Evolutionary conservation across 2,113 vertebrate genomes (phyloP), one percentile per base, ranked within the genome.

Genomic region (Prolemur simus): DNA sequence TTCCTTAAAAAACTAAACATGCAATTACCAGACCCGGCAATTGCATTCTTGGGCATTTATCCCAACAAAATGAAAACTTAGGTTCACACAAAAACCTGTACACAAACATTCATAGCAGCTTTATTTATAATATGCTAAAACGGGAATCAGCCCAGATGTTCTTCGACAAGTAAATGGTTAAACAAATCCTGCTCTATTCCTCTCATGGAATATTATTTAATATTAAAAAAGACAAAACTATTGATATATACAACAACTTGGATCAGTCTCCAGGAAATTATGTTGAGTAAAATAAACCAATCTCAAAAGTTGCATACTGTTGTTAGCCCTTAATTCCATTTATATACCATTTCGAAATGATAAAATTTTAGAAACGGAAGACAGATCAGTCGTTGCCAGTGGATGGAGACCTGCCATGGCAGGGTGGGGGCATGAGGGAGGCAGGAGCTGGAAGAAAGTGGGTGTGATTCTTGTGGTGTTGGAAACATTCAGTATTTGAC

Each of bases 1-100:
- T 39, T 78, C 80, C 71, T 88, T 82, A 68, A 80, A 80, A 85
- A 60, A 73, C 47, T 52, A 92, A 95, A 89, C 60, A 77, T 92
- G 52, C 37, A 94, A 73, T 81, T 86, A 95, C 78, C 54, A 92
- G 34, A 82, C 58, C 45, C 73, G 58, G 66, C 23, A 86, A 87
- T 82, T 89, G 54, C 58, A 76, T 34, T 85, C 25, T 45, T 60
- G 85, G 81, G 54, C 89, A 84, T 64, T 66, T 82, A 83, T 73
- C 47, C 76, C 47, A 83, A 60, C 0, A 4, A 89, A 92, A 83
- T 66, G 54, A 71, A 89, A 74, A 91, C 60, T 47, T 37, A 64
- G 32, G 69, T 64, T 76, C 37, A 81, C 54, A 94, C 37, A 69
- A 81, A 91, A 63, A 69, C 8, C n/a, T 45, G 34, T 56, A 52